Evolutionary conservation across 2,113 vertebrate species (phyloP).

Genomic region (Bolborhynchus lineola): DNA sequence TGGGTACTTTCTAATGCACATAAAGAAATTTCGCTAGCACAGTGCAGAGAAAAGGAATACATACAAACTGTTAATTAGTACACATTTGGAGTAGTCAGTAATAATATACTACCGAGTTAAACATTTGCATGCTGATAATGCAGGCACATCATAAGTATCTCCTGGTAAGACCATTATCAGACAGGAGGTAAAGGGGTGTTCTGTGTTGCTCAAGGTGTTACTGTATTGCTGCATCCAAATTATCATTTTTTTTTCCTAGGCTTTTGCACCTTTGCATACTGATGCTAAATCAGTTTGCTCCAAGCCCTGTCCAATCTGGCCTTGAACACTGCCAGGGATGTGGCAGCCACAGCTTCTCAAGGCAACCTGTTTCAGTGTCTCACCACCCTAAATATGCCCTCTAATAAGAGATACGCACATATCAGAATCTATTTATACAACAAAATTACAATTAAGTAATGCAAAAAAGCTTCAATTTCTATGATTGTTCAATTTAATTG

Average conservation of each 20-base stretch:
- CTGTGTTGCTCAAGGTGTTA: background rate
- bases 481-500: background rate
- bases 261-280: background rate
- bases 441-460: background rate
- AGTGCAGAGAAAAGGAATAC: background rate
- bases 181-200: background rate
- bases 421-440: background rate
- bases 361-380: no score
- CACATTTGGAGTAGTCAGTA: background rate
- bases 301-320: no score
- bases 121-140: background rate
- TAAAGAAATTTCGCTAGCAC: background rate
- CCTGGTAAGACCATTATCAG: background rate
- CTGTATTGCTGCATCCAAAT: background rate
- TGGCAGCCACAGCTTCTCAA: no score
- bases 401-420: background rate
- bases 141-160: background rate
- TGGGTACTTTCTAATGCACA: background rate
- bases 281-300: no score
- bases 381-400: no score
- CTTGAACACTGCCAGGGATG: no score
- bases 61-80: no score
- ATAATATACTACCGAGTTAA: background rate
- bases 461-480: background rate
- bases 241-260: accelerated